phyloP scores from a whole-genome alignment of 2,888 invertebrate species.

The Tupiocoris notatus region DNA sequence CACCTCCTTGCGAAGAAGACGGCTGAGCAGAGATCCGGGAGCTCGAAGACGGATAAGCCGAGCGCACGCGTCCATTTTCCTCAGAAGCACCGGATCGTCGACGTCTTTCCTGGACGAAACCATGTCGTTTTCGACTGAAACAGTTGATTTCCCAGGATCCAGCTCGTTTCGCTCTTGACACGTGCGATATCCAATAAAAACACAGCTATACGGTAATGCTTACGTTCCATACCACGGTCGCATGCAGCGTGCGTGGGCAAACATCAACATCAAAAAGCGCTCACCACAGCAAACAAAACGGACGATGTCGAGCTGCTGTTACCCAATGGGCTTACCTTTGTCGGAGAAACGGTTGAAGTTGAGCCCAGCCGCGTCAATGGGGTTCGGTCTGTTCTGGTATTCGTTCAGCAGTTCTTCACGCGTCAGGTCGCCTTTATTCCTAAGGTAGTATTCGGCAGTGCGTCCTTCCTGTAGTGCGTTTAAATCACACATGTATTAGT shows the following conservation, averaged over 20 bases:
- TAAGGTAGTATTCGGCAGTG: conserved; percentile 76
- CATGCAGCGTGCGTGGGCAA: conserved; percentile 12
- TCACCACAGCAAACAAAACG: neutral
- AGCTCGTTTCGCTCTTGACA: neutral
- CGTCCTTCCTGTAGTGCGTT: conserved; percentile 75
- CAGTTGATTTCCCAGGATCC: conserved; percentile 14
- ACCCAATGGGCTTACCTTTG: conserved; percentile 44
- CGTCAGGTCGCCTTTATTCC: conserved; percentile 74
- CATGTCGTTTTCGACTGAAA: conserved; percentile 70
- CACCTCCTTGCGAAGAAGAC: conserved; percentile 65
- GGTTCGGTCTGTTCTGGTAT: conserved; percentile 45
- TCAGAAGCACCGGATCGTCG: conserved; percentile 67
- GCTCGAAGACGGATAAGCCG: conserved; percentile 47
- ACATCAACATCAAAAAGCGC: neutral
- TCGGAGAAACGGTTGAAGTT: conserved; percentile 47
- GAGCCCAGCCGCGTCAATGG: conserved; percentile 40
- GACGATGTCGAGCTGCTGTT: neutral
- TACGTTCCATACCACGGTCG: neutral
- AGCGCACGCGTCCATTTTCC: conserved; percentile 74
- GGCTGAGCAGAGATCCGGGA: conserved; percentile 31
- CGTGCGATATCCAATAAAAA: neutral
- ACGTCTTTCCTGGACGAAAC: conserved; percentile 72
- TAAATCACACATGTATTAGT: too few relatives aligned
- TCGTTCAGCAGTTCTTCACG: conserved; percentile 64
- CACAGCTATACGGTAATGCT: neutral